Base-by-base conservation (phyloP, 1,140 invertebrate species). In the Pissodes strobi region DNA sequence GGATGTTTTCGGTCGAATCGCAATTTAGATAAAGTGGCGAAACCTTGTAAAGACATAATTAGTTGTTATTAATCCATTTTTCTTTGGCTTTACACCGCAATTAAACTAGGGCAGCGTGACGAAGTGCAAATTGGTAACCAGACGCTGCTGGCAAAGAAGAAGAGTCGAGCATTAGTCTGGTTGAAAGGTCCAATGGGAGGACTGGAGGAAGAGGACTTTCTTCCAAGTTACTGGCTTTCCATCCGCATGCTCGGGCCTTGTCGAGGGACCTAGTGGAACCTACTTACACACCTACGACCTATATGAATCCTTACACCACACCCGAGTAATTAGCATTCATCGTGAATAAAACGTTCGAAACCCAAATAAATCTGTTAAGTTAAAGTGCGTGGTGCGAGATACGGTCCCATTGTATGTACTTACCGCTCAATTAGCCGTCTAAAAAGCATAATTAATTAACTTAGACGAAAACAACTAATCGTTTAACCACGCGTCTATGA, bases 401-500 rank as follows among this genome's bases (percentile, higher is more conserved):
- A 45, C 41, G 18, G 41, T 17, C 41, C 10, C 41, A 45, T 45
- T 45, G 41, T n/a, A n/a, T n/a, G n/a, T 45, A 45, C n/a, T 45
- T 45, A 18, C 13, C 18, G 41, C 18, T 45, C 41, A 45, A 45
- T 45, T 45, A 45, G 41, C n/a, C 41, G 41, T n/a, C 18, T 19
- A 45, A 45, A 45, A 13, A 45, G 41, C 18, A 45, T 45, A 45
- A 45, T 45, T 45, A 45, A 45, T 45, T 45, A 45, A 45, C 41
- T 45, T 45, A 45, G 41, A 45, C n/a, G 41, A 45, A 45, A 45
- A n/a, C 41, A 18, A 45, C 18, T 45, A 45, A 45, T 45, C 41
- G 18, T 15, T 45, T 17, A 18, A 18, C 13, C 41, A 45, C 41
- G 41, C 41, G 13, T n/a, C 41, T 45, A 45, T 45, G 41, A 45